phyloP scores from a whole-genome alignment of 2,797 vertebrate genomes.

The Tadarida brasiliensis region DNA sequence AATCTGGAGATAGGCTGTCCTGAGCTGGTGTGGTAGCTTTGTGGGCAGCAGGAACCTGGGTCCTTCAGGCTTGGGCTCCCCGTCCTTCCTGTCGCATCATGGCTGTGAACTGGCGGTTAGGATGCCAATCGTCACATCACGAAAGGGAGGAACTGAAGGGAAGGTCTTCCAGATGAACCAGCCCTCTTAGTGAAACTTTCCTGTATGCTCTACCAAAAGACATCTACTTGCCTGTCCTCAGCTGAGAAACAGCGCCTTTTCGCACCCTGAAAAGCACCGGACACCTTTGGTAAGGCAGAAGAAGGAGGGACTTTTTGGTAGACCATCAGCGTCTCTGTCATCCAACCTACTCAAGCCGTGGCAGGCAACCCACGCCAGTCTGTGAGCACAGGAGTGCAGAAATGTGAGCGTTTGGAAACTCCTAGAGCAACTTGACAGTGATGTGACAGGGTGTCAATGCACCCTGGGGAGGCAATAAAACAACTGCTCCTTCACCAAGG shows the following conservation, averaged over 20 bases:
- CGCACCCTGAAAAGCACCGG: neutral
- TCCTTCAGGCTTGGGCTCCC: neutral
- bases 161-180: neutral
- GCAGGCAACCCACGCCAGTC: neutral
- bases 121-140: neutral
- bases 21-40: neutral
- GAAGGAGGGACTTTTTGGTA: neutral
- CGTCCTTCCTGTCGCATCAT: neutral
- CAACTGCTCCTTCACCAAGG: neutral
- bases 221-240: neutral
- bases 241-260: neutral
- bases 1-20: neutral
- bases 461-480: neutral
- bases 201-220: neutral
- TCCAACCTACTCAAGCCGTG: neutral
- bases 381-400: neutral
- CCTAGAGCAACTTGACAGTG: neutral
- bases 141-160: neutral
- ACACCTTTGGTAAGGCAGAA: neutral
- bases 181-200: neutral
- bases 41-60: neutral
- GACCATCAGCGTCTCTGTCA: neutral
- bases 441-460: neutral
- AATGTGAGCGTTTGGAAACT: neutral
- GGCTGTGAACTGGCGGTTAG: neutral